phyloP scores from a whole-genome alignment of 2,888 invertebrate genomes.

The Chirona hameri region DNA sequence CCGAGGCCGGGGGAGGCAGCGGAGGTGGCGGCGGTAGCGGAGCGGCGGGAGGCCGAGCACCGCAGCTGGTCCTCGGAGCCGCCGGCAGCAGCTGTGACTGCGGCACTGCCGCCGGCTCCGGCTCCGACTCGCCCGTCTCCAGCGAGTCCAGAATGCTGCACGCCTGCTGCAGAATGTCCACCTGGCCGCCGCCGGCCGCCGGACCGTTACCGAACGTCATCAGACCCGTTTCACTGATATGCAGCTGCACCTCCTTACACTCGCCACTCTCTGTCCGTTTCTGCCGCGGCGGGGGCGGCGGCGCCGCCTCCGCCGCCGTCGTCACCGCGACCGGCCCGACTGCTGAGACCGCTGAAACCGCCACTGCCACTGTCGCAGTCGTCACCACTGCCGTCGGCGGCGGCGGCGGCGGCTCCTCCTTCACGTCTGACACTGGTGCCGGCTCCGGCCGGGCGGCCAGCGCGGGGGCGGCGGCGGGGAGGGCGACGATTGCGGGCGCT shows the following conservation, averaged over 20 bases:
- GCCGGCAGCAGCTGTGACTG: background rate
- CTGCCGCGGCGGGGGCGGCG: background rate
- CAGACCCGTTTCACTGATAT: constrained; percentile 62
- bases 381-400: background rate
- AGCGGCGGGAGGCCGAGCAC: background rate
- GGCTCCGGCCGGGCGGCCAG: background rate
- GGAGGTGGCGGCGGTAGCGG: background rate
- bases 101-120: background rate
- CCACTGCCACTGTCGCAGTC: background rate
- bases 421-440: background rate
- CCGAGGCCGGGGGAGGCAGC: background rate
- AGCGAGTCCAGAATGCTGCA: constrained; percentile 10
- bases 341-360: background rate
- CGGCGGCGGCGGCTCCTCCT: no score
- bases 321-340: no score
- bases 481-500: background rate
- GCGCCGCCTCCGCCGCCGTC: background rate
- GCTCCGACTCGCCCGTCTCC: background rate
- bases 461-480: background rate
- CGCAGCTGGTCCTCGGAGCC: background rate
- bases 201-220: constrained; percentile 52
- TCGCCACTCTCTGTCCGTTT: no score
- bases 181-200: background rate
- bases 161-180: constrained; percentile 23
- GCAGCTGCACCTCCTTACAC: constrained; percentile 54